Base-by-base conservation (phyloP, 2,888 invertebrate genomes). In the Salticus scenicus region DNA sequence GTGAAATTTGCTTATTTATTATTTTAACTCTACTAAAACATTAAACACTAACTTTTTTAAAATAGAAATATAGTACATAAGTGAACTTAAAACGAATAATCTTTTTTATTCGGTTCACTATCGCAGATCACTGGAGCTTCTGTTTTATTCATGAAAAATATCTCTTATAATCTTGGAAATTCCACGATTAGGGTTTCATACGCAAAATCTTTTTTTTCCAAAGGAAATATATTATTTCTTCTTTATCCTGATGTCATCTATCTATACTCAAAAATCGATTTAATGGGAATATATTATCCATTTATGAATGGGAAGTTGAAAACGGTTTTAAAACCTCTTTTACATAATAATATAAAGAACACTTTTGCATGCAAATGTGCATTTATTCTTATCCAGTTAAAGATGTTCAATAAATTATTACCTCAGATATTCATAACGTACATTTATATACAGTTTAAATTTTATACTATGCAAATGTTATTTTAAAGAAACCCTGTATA, bases 181-280 rank as follows among this genome's bases (percentile, higher is more conserved):
- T 2, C 42, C 2, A 17, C 17, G 42, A 47, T 12, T 17, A 17
- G 42, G 10, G n/a, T 12, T 47, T 47, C n/a, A 47, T 5, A 2
- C 42, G 2, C 10, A 47, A 47, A 10, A 2, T 17, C 42, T 17
- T 12, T 47, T 47, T 37, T 37, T n/a, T n/a, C 17, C 10, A 47
- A 37, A 47, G 17, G 1, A 47, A 47, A 47, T 47, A 47, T 47
- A 8, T 37, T 37, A 12, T 47, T 17, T 47, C 17, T 17, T 47
- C 42, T 37, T 37, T 37, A 47, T 47, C 42, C 42, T 2, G 10
- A 47, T 47, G 42, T 47, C 42, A 47, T 47, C 42, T 17, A 47
- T 47, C 42, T 47, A 47, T 47, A 47, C 42, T 47, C 42, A 47
- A 47, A 47, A 47, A 47, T 47, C 42, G 42, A 47, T 47, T 47